Conservation (phyloP, 1,140 invertebrate genomes). For the Anastrepha ludens region DNA sequence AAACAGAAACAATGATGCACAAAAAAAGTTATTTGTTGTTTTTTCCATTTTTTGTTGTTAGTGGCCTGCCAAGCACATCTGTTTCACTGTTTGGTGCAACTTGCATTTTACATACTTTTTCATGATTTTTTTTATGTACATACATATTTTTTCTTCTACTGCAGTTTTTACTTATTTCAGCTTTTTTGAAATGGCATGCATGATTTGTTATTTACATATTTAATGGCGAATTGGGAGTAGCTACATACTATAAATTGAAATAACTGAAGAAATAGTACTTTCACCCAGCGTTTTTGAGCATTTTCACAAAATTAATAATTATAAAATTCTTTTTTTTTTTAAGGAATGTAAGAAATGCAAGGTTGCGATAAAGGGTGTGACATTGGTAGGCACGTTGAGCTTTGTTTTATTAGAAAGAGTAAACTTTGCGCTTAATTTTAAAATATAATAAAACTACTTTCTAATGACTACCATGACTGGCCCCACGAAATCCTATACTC, state of each 20-base stretch:
- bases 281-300: no score
- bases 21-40: conserved; percentile 15
- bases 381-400: no score
- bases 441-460: no score
- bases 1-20: background rate
- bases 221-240: background rate
- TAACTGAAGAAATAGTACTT: no score
- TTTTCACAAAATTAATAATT: no score
- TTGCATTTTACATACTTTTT: background rate
- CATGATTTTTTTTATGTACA: background rate
- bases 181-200: background rate
- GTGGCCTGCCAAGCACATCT: background rate
- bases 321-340: no score
- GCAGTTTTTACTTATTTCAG: background rate
- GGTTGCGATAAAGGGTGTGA: no score
- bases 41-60: background rate
- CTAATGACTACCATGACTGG: no score
- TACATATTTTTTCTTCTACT: background rate
- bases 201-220: background rate
- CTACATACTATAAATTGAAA: background rate
- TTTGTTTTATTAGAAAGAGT: no score
- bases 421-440: no score
- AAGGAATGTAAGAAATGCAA: no score
- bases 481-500: no score
- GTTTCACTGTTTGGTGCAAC: background rate